phyloP scores from a whole-genome alignment of 2,888 invertebrate genomes.

The Harpalus rubripes region DNA sequence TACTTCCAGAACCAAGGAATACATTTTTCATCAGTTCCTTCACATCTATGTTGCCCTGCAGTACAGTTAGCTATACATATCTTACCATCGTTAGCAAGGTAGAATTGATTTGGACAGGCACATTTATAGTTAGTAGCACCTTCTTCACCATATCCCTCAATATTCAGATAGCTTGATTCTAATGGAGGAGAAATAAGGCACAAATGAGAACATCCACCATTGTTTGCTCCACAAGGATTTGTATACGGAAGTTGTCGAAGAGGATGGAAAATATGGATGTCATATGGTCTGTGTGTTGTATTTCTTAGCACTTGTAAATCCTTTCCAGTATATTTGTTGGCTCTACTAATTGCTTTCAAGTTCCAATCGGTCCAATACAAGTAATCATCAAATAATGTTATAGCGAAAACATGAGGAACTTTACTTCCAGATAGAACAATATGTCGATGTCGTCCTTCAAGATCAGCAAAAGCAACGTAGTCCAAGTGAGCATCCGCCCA shows the following conservation, averaged over 20 bases:
- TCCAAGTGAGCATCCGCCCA: conserved; percentile 99
- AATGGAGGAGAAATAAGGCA: conserved; percentile 93
- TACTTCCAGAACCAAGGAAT: conserved; percentile 90
- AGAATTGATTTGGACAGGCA: conserved; percentile 97
- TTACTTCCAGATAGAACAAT: conserved; percentile 87
- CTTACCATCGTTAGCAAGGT: conserved; percentile 87
- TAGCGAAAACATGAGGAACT: conserved; percentile 97
- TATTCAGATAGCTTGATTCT: conserved; percentile 86
- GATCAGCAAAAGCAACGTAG: conserved; percentile 96
- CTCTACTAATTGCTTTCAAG: conserved; percentile 92
- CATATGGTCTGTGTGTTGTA: conserved; percentile 96
- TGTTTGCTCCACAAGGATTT: conserved; percentile 95
- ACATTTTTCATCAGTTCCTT: conserved; percentile 85
- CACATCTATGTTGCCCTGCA: conserved; percentile 89
- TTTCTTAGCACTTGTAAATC: conserved; percentile 88
- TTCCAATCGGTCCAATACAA: conserved; percentile 99
- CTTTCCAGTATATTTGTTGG: conserved; percentile 93
- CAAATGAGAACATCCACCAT: conserved; percentile 97
- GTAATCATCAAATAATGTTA: conserved; percentile 95
- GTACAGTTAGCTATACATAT: conserved; percentile 98
- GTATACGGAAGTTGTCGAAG: conserved; percentile 89
- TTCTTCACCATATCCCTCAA: conserved; percentile 89
- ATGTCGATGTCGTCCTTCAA: conserved; percentile 93
- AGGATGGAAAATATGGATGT: conserved; percentile 95
- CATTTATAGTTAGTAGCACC: conserved; percentile 90